Evolutionary conservation across 2,797 vertebrate species (phyloP), one percentile per base, ranked within the genome.

Genomic region (Gobionotothen gibberifrons): DNA sequence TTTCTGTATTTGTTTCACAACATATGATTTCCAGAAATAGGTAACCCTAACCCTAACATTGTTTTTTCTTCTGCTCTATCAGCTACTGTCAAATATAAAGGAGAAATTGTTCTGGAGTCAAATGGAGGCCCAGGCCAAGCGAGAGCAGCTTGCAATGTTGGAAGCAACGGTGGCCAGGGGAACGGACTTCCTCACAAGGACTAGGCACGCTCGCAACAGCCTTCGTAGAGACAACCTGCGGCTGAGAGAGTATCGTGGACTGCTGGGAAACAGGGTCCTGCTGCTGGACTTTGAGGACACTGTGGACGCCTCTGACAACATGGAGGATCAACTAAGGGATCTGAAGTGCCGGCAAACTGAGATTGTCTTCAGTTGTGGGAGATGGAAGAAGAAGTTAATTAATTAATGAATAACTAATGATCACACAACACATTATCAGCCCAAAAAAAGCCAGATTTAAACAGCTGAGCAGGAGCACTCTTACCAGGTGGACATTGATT

Each of bases 221-320:
- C 81, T 96, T 17, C 72, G 93, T 19, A 64, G 29, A 0, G 91
- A 94, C 64, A 96, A 93, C 46, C 9, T 71, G 70, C 79, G 58
- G 36, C 78, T 96, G 72, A 91, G 79, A 13, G 92, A 95, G 81
- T 53, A 73, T 1, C 70, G 86, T 0, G 96, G 95, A 1, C 82
- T 96, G 21, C 93, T 96, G 60, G 96, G 95, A 10, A 90, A 94
- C 68, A 72, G 68, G n/a, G 12, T 44, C 0, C 79, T 96, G 15
- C 93, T 97, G 2, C 67, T 21, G 54, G 96, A 98, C 88, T 90
- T 93, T 9, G 94, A 96, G 63, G 86, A 94, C 16, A 95, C 93
- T 3, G 88, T 91, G 43, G 91, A 93, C 2, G 17, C 58, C n/a
- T 81, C 21, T 0, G 76, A 89, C 3, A 39, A 39, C 2, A 90